Conservation (phyloP, 2,113 vertebrate species). For the Gnathonemus longibarbis region DNA sequence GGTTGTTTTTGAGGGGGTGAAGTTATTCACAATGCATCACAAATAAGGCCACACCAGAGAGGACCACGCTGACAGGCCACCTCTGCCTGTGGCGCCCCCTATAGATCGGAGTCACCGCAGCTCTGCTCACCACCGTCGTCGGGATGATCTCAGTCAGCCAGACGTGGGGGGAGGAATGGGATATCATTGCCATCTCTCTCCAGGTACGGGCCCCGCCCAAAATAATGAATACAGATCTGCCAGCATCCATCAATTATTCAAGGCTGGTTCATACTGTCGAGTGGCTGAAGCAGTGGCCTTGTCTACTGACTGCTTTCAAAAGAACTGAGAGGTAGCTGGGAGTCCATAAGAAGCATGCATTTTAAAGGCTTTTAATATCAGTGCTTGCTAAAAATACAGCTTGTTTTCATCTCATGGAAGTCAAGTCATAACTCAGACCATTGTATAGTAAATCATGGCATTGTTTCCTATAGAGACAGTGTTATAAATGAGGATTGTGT, state of each 20-base stretch:
- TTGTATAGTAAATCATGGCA: not conserved
- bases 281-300: not conserved
- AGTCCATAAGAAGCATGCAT: not conserved
- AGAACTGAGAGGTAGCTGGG: not conserved
- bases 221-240: not conserved
- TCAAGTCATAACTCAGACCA: not conserved
- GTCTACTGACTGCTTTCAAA: not conserved
- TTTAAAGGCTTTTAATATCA: not conserved
- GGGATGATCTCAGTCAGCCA: slow-evolving; percentile 86
- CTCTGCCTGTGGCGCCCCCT: slow-evolving; percentile 1
- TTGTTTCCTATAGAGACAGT: not conserved
- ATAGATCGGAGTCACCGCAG: slow-evolving; percentile 75
- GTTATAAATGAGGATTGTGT: not conserved
- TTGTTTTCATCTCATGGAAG: not conserved
- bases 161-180: slow-evolving; percentile 89
- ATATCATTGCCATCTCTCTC: slow-evolving; percentile 80
- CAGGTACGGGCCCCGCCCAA: slow-evolving; percentile 51
- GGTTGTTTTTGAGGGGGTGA: not conserved
- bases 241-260: not conserved
- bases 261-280: not conserved
- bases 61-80: not conserved
- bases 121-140: slow-evolving; percentile 72
- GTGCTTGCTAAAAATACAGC: not conserved
- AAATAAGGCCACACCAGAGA: not conserved
- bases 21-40: not conserved